These are phyloP conservation scores for Chouioia cunea DNA, from an alignment of 2,888 invertebrate species.

Conservation along the genomic window DNA sequence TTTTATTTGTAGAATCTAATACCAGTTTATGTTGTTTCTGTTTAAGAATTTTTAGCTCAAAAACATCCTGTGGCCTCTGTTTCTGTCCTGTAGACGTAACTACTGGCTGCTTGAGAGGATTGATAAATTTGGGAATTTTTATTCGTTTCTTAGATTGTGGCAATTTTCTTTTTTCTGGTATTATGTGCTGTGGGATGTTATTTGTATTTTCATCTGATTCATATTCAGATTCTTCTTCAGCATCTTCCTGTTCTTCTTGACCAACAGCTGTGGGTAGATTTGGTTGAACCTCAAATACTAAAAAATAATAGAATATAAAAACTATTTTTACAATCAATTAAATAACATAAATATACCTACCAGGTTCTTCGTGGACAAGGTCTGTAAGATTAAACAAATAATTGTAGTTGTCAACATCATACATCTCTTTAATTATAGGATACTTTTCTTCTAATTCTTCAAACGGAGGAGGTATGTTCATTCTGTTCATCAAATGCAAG, in stretches of 20 bases:
- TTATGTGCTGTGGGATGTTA: constrained; percentile 63
- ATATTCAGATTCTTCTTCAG: constrained; percentile 74
- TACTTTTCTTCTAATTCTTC: constrained; percentile 68
- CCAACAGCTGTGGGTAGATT: not conserved
- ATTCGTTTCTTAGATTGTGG: constrained; percentile 67
- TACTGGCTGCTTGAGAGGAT: constrained; percentile 64
- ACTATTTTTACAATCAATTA: not conserved
- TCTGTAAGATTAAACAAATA: constrained; percentile 58
- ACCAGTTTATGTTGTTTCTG: constrained; percentile 71
- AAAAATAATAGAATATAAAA: constrained; percentile 4
- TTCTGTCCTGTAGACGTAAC: constrained; percentile 53
- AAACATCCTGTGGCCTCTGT: constrained; percentile 71
- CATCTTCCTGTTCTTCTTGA: not conserved
- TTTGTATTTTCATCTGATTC: constrained; percentile 73
- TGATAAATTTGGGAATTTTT: constrained; percentile 73
- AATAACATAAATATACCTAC: constrained; percentile 29
- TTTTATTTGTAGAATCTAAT: constrained; percentile 45
- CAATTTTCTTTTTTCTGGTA: constrained; percentile 69
- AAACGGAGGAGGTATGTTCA: constrained; percentile 91
- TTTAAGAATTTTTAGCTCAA: constrained; percentile 67
- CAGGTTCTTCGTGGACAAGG: constrained; percentile 53
- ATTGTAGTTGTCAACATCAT: constrained; percentile 61
- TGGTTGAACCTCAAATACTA: not conserved
- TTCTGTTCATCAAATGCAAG: constrained; percentile 94
- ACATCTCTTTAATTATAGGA: constrained; percentile 61